Evolutionary conservation across 1,140 invertebrate genomes (phyloP), one percentile per base, ranked within the genome.

Genomic region (Hyphantria cunea): DNA sequence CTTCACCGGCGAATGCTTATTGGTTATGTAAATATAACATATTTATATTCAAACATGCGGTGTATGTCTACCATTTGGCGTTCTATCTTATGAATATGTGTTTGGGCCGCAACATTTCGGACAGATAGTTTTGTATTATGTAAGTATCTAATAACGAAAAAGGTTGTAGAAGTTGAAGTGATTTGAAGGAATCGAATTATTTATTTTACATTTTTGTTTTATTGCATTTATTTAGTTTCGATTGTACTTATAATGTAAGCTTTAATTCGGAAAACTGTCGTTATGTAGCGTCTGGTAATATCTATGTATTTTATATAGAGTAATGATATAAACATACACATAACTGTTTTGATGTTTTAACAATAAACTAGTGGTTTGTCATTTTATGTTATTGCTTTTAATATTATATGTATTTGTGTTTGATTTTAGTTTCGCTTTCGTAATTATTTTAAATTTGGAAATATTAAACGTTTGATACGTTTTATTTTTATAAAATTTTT

Each of bases 61-160:
- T 41, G 51, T 41, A 53, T 39, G 34, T 53, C 11, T 53, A 37
- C 17, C 41, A 47, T 34, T 47, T 47, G 17, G 17, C 13, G 32
- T 55, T 55, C 32, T 15, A 12, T 3, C 6, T 34, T n/a, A 14
- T 56, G 14, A 3, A 44, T 44, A 45, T 45, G 53, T 55, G 17
- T 33, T 45, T 47, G 25, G 31, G 53, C 41, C 53, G 45, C 47
- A 25, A 1, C 1, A 5, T 42, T 4, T 10, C 8, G 4, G 13
- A 3, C 14, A 11, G 17, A 39, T 37, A 33, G 31, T 34, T 56
- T 45, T 56, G 41, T 42, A 12, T 25, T 47, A n/a, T n/a, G 42
- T 56, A 47, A 15, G 13, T 12, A 56, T 15, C 42, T 47, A 56
- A 56, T n/a, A 55, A n/a, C 32, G 53, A 56, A 41, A 55, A 45